Percentiles rank a stretch among this genome's conserved stretches.
Evolutionary conservation across 2,888 invertebrate species (phyloP).

Genomic region (Zhengitettix transpicula): DNA sequence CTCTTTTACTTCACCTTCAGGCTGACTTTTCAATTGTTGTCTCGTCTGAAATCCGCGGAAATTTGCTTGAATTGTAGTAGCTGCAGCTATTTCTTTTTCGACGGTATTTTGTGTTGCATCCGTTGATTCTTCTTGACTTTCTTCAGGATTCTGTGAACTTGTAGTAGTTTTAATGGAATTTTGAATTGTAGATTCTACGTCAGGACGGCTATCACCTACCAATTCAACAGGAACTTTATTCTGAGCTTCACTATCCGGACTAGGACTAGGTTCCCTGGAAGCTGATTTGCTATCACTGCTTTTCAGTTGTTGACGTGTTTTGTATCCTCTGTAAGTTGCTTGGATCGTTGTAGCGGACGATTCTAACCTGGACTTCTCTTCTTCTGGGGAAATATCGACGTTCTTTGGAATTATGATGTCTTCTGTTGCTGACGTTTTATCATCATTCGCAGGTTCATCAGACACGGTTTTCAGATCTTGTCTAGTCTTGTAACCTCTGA

Average conservation of each 20-base stretch:
- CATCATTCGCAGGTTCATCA: not conserved
- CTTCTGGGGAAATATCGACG: not conserved
- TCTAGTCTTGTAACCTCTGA: slow-evolving; percentile 28
- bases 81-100: slow-evolving; percentile 11
- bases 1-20: not conserved
- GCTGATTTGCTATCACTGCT: not conserved
- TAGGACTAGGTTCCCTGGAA: not conserved
- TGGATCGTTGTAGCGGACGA: slow-evolving; percentile 13
- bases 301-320: slow-evolving; percentile 12
- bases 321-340: slow-evolving; percentile 14
- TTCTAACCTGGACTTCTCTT: not conserved
- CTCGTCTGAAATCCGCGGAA: slow-evolving; percentile 5
- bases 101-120: not conserved
- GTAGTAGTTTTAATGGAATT: too few species aligned
- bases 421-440: not conserved
- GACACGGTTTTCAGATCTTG: slow-evolving; percentile 23
- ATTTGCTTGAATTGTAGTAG: slow-evolving; percentile 5
- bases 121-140: not conserved
- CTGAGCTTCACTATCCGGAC: not conserved
- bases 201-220: not conserved
- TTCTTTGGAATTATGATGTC: not conserved
- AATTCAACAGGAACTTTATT: not conserved
- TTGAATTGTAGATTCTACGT: not conserved
- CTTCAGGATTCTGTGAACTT: not conserved
- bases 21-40: not conserved